Base-by-base conservation (phyloP, 2,888 invertebrate species). In the Eupithecia subumbrata region DNA sequence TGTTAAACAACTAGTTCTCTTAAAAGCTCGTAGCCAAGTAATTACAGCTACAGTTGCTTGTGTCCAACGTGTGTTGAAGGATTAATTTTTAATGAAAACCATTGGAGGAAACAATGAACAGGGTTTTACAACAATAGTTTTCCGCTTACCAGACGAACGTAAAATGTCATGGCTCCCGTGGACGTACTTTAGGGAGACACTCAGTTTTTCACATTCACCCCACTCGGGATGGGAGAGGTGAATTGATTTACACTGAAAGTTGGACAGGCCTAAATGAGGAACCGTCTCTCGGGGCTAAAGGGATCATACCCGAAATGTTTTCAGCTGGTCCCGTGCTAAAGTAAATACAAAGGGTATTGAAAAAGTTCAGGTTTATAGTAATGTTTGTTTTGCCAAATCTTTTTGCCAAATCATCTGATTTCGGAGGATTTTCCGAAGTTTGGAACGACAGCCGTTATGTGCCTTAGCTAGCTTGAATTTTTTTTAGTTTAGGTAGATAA, bases 161-260 rank as follows among this genome's bases (percentile, higher is more conserved):
- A 80, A 77, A 81, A 81, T 81, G 81, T 73, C 78, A 78, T 75
- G 69, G 74, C 60, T 83, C 82, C 83, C 83, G 76, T 77, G 80
- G 75, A 79, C 76, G 80, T 82, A 82, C 81, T 83, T 86, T 81
- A 82, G 76, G 81, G 78, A 56, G 70, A 80, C 77, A 79, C 79
- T 79, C 72, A 68, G 77, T 74, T 79, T 82, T 84, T 82, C 80
- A 82, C 80, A 80, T 82, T 82, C 79, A 76, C 72, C 80, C 72
- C 52, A 76, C 82, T 81, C 69, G 78, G 78, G 78, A 76, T 77
- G 80, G 48, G 22, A 81, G 82, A 85, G 81, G 81, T 81, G 82
- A 87, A 87, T 88, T 88, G 88, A 87, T 88, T 88, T 87, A 88
- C 85, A 82, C 80, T 76, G 69, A 73, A 87, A 88, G 83, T 88